phyloP scores from a whole-genome alignment of 2,888 invertebrate species.

The Geotrupes spiniger region DNA sequence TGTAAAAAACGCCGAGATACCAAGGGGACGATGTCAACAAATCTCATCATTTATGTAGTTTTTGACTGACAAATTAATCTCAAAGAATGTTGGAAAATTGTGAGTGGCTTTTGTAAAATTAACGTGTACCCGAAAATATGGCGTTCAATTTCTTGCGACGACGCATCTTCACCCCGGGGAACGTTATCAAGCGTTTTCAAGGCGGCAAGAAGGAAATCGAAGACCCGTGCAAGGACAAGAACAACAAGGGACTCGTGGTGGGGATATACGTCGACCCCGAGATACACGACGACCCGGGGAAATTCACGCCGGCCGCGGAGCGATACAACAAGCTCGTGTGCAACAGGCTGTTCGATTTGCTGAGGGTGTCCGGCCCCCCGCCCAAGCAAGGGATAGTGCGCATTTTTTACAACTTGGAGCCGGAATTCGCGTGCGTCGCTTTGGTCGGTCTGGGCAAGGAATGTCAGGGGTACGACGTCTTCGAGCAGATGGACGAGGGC shows the following conservation, averaged over 20 bases:
- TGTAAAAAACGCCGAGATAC: too few relatives aligned
- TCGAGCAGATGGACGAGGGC: conserved; percentile 70
- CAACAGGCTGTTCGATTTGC: conserved; percentile 57
- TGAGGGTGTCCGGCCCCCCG: conserved; percentile 49
- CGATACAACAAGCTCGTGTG: conserved; percentile 57
- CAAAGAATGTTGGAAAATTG: conserved; percentile 20
- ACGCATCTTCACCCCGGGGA: conserved; percentile 10
- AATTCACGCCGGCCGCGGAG: conserved; percentile 61
- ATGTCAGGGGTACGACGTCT: conserved; percentile 63
- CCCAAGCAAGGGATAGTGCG: conserved; percentile 57
- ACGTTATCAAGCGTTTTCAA: conserved; percentile 18
- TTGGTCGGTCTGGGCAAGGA: conserved; percentile 73
- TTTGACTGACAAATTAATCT: not conserved
- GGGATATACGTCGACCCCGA: conserved; percentile 63
- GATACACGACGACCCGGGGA: conserved; percentile 55
- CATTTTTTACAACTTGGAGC: conserved; percentile 64
- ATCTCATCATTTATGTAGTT: too few relatives aligned
- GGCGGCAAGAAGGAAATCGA: conserved; percentile 12
- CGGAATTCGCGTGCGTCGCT: conserved; percentile 63
- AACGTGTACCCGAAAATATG: conserved; percentile 11
- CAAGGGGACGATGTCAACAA: too few relatives aligned
- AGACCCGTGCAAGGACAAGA: conserved; percentile 37
- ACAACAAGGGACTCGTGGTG: conserved; percentile 56
- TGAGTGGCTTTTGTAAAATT: conserved; percentile 15
- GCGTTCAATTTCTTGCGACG: conserved; percentile 15